Conservation (phyloP, 2,797 vertebrate species). For the Acanthis flammea region DNA sequence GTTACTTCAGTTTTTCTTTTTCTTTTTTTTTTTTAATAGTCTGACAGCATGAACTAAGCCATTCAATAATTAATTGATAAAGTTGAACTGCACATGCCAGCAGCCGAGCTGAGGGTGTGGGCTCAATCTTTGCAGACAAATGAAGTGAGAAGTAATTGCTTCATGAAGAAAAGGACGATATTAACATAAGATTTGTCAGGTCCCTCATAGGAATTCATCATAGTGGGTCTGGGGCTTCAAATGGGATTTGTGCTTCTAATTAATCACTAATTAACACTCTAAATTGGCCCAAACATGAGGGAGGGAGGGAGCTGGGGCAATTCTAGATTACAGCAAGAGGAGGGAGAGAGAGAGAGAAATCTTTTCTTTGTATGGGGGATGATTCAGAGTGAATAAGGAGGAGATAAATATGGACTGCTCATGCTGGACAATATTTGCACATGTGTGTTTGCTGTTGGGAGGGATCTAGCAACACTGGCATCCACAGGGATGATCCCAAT, state of each 20-base stretch:
- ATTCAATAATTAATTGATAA: conserved; percentile 79
- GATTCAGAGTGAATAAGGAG: neutral
- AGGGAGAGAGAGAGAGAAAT: neutral
- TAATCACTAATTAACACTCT: conserved; percentile 73
- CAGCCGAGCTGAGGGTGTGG: neutral
- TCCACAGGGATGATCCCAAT: accelerated
- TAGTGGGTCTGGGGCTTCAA: conserved; percentile 1
- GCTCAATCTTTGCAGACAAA: conserved; percentile 62
- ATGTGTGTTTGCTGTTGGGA: neutral
- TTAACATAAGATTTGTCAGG: conserved; percentile 64
- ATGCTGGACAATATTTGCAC: neutral
- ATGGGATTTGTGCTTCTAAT: conserved; percentile 68
- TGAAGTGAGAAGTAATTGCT: conserved; percentile 70
- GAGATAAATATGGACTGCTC: neutral
- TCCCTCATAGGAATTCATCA: conserved; percentile 58
- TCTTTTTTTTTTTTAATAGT: conserved; percentile 40
- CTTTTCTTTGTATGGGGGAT: neutral
- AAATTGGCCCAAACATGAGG: conserved; percentile 33
- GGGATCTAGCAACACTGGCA: neutral
- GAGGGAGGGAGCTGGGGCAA: neutral
- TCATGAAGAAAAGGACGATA: conserved; percentile 64
- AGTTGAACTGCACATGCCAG: conserved; percentile 59
- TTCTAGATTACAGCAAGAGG: neutral
- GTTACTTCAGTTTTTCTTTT: conserved; percentile 19
- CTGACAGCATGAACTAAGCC: conserved; percentile 65